Base-by-base conservation (phyloP, 2,113 vertebrate species). In the Rhinichthys klamathensis region DNA sequence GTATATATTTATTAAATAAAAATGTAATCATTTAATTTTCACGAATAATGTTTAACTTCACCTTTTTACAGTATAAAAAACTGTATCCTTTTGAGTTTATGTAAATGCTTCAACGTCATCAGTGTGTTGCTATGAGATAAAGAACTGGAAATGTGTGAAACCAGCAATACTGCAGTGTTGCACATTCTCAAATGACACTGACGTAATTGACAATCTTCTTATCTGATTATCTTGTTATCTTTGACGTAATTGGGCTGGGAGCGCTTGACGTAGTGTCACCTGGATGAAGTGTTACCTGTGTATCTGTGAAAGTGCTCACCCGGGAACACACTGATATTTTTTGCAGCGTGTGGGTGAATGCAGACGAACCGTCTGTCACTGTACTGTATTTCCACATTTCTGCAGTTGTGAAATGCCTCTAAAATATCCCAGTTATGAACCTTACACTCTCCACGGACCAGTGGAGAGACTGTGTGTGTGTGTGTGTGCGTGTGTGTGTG, bases 401-500 rank as follows among this genome's bases (percentile, higher is more conserved):
- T 11, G 18, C 67, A 70, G 32, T 38, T 70, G 9, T 70, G 32
- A 69, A 69, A 69, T 35, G 18, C 21, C 67, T 49, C 30, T 30
- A 30, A 30, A 30, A 30, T 2, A 30, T 30, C 30, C 30, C 30
- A 30, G 30, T 30, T 30, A 30, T 30, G 30, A 30, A 1, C 30
- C 30, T 30, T 30, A 30, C 30, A 30, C 30, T 1, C 30, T 30
- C 30, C 30, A 30, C 30, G 2, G 30, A 30, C 30, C 30, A 30
- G 30, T 30, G 30, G 30, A 30, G 30, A 30, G 30, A 30, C 30
- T 30, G 1, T 46, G 2, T 11, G 85, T 74, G 78, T 85, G 79
- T 85, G 80, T 76, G 73, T 74, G 32, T 78, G 65, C 69, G 63
- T 65, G 75, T 82, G 85, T 79, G 77, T 86, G 78, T 86, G 85